These are phyloP conservation scores for Leucoraja erinaceus DNA, from an alignment of 2,113 vertebrate genomes.

Conservation along the genomic window DNA sequence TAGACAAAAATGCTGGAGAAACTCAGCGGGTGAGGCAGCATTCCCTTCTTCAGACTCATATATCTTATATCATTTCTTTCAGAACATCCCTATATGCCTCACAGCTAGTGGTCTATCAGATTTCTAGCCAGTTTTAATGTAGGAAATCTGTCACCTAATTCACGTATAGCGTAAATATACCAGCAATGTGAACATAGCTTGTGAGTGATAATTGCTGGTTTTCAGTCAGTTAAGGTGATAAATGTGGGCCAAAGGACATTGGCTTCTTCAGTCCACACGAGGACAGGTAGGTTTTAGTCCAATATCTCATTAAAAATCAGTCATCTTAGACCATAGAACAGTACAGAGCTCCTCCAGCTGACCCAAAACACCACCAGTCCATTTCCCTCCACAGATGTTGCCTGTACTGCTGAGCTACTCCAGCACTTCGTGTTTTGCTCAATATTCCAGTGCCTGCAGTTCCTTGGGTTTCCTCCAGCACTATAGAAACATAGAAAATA, in stretches of 20 bases:
- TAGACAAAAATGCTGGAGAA: too few species aligned
- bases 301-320: background rate
- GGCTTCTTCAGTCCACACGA: background rate
- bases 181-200: background rate
- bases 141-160: background rate
- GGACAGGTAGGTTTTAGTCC: background rate
- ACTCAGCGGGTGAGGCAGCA: too few species aligned
- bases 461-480: too few species aligned
- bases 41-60: too few species aligned
- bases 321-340: too few species aligned
- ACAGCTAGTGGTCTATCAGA: background rate
- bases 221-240: background rate
- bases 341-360: background rate
- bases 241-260: background rate
- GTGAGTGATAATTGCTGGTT: too few species aligned
- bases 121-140: background rate
- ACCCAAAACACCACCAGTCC: too few species aligned
- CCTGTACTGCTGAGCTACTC: too few species aligned
- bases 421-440: too few species aligned
- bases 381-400: too few species aligned
- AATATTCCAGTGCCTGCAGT: too few species aligned
- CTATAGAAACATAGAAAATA: too few species aligned
- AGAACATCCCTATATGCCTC: background rate
- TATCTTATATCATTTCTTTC: background rate
- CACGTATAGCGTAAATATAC: background rate